Conservation (phyloP, 2,113 vertebrate genomes). For the Lampris megalopsis region DNA sequence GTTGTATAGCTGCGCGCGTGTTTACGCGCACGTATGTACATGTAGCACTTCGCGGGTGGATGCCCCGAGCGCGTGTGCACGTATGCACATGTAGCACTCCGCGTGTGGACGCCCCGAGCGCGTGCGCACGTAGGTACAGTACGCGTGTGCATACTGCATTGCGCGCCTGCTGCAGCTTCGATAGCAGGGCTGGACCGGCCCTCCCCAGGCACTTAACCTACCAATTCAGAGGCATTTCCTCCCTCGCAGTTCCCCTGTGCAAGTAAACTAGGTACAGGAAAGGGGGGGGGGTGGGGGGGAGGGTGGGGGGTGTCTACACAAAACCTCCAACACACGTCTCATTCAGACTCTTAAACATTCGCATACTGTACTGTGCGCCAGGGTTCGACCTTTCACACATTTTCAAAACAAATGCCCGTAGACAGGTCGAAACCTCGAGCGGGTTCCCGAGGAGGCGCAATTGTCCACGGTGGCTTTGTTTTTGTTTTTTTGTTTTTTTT, state of each 20-base stretch:
- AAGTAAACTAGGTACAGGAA: constrained; percentile 7
- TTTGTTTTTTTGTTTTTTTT: not conserved
- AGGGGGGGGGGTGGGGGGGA: not conserved
- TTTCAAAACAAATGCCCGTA: not conserved
- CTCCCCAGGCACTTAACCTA: constrained; percentile 83
- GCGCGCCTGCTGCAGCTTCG: not conserved
- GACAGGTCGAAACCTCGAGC: not conserved
- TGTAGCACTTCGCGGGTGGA: not conserved
- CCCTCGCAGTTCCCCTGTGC: constrained; percentile 46
- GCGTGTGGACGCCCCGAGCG: not conserved
- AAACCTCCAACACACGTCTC: constrained; percentile 7
- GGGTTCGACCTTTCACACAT: constrained; percentile 6
- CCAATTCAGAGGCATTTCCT: constrained; percentile 88
- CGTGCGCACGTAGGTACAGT: not conserved
- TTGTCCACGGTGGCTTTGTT: constrained; percentile 49
- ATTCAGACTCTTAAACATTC: not conserved
- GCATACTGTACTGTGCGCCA: constrained; percentile 8
- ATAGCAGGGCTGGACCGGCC: constrained; percentile 57
- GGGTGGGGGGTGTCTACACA: not conserved
- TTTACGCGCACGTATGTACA: not conserved
- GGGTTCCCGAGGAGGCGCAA: constrained; percentile 49
- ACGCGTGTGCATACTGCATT: not conserved
- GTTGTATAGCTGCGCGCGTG: not conserved
- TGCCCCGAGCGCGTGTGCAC: not conserved
- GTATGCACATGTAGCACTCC: not conserved